Base-by-base conservation (phyloP, 1,140 invertebrate species). In the Orussus abietinus region DNA sequence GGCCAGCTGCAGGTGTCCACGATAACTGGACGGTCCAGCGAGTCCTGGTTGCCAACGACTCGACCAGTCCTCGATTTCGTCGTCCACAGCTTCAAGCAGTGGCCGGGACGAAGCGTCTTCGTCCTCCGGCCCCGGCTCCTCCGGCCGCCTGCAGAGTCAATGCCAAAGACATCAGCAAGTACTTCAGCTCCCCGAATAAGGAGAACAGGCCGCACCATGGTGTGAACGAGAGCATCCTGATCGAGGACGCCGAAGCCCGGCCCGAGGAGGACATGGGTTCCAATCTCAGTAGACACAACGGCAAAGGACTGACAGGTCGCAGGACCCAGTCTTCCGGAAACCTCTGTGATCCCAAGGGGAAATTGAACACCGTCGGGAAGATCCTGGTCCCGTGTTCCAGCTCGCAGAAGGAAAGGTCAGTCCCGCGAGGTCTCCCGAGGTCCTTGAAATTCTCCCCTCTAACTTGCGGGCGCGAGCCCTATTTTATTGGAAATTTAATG, bases 211-310 rank as follows among this genome's bases (percentile, higher is more conserved):
- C 52, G n/a, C 44, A 50, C 42, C 53, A 60, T 58, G 53, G 35
- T 41, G 46, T 51, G 40, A 62, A 50, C 11, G 4, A 0, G 5
- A 9, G 13, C 18, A n/a, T n/a, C n/a, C n/a, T n/a, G n/a, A n/a
- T n/a, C n/a, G n/a, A n/a, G n/a, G n/a, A n/a, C n/a, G n/a, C 10
- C 13, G n/a, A n/a, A 4, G 3, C 34, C 9, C 4, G 15, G 15
- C 46, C 34, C 22, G 32, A 41, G 13, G 7, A 35, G 22, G 62
- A 62, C 42, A 86, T 86, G 84, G 84, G 84, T 49, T 83, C 83
- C 17, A 86, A 86, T 69, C 75, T 86, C 42, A 85, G 82, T 64
- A 77, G 83, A 22, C 81, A 83, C 59, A 83, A 77, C 45, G 76
- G 77, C 42, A 85, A 85, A 65, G 82, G 78, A 44, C 69, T 80